Base-by-base conservation (phyloP, 2,797 vertebrate species). In the Lates japonicus region DNA sequence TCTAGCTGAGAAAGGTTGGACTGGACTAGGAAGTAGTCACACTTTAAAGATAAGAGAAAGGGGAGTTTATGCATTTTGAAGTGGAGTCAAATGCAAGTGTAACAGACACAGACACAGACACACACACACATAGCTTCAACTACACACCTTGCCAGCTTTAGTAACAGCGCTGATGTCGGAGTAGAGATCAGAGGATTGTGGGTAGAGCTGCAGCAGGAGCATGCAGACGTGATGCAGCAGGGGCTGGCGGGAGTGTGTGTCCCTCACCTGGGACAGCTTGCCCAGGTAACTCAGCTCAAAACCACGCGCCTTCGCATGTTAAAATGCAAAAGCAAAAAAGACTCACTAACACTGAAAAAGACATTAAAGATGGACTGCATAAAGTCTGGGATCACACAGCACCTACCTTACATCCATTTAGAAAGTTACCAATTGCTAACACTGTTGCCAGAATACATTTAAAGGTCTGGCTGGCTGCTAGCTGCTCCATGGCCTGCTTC, bases 231-330 rank as follows among this genome's bases (percentile, higher is more conserved):
- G 96, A 63, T 95, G 93, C 48, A 96, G 88, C 10, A 96, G 90
- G 0, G 95, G 95, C 82, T 93, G 95, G 2, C 94, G 94, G 37
- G 91, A 92, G 41, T 92, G 93, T 0, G 96, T 96, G 46, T 96
- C 96, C 62, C 91, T 91, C 81, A 96, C 95, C 72, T 95, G 94
- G 13, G 96, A 95, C 46, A 96, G 84, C 78, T 95, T 96, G 52
- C 93, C 92, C 87, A 96, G 91, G 91, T 96, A 96, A 60, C 94
- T 95, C 86, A 96, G 88, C 90, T 96, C 96, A 73, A 96, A 96
- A 0, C 96, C 96, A 14, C 90, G 92, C 0, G 95, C 95, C 96
- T 96, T 66, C 9, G 19, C 4, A 58, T 5, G 13, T 31, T 1
- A 3, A 52, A 68, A 54, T 13, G 10, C 44, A 16, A 3, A 0